Base-by-base conservation (phyloP, 2,888 invertebrate genomes). In the Apodemia mormo region DNA sequence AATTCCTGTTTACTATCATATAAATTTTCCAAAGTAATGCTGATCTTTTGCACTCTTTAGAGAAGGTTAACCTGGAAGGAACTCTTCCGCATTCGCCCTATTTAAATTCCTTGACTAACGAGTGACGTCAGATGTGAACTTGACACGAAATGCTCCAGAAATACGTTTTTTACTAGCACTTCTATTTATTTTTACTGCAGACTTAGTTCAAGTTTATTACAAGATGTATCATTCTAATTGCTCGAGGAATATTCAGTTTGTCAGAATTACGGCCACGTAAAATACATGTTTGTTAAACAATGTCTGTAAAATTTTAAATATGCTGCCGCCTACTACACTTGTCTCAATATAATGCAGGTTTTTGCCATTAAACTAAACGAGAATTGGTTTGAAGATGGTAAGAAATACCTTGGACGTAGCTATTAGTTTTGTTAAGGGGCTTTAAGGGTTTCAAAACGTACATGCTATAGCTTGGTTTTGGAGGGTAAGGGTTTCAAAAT, bases 191-290 rank as follows among this genome's bases (percentile, higher is more conserved):
- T 30, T 58, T 33, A 58, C 58, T 58, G 30, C 58, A 58, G 58
- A 58, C 58, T 58, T 30, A 58, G 58, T 58, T 58, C 58, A 58
- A 58, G 58, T 58, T 61, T 61, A 33, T 12, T 37, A 61, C 33
- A 61, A 61, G 33, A 61, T 61, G 33, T 61, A 61, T 61, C 61
- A 61, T 61, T 61, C 33, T 61, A 33, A 61, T 61, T 33, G 61
- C 33, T 7, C 52, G 5, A 1, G 5, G 12, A 61, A 61, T 58
- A 12, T 61, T 61, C 33, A 14, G 33, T 61, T 61, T 61, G 61
- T 33, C 61, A 33, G 61, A 61, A 33, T 61, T 61, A 61, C 12
- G 33, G 33, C 12, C 58, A 58, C 58, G 30, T 58, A 12, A 30
- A 30, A 9, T 58, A 30, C 10, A 12, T 29, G 30, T 29, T 58